Evolutionary conservation across 1,140 invertebrate species (phyloP), one percentile per base, ranked within the genome.

Genomic region (Drosophila willistoni): DNA sequence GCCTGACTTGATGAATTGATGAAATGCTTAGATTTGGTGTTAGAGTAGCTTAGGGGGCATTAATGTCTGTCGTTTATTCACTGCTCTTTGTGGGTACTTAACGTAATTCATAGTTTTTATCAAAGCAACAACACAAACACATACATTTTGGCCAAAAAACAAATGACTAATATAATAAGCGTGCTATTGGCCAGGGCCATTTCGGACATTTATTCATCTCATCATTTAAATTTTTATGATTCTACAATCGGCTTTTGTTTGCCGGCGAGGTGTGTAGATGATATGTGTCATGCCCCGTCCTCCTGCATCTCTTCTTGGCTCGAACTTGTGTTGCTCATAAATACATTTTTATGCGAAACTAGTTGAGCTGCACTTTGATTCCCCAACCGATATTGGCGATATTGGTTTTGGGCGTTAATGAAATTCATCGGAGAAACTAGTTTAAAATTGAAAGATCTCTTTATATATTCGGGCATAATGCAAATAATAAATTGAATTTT

Each of bases 401-500:
- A 54, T 57, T 57, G 25, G 42, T 19, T n/a, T 29, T 29, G 59
- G 65, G 65, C 68, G 62, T 62, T 55, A 80, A 71, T 66, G n/a
- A 66, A 29, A 78, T 80, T 64, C 71, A 70, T 55, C 33, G 9
- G 17, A 33, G 71, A 85, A 86, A 86, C 82, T 87, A 86, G 82
- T 87, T 86, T 78, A 67, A 57, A 72, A 64, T 13, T 34, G 47
- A 71, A 59, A 19, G 19, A 51, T 22, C 71, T 75, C 75, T 73
- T 86, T 22, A 51, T 51, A 51, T 71, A 70, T 64, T 59, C 51
- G 13, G 51, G 19, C 68, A 60, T 73, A 83, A 86, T 83, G 79
- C 71, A 79, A 71, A 66, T 79, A 61, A 87, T 86, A 83, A 83
- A 87, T 87, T 79, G 47, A 55, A 39, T 79, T 87, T 87, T 66